Percentiles rank a stretch among this genome's conserved stretches.
Conservation (phyloP, 2,797 vertebrate genomes). For the Mus caroli region DNA sequence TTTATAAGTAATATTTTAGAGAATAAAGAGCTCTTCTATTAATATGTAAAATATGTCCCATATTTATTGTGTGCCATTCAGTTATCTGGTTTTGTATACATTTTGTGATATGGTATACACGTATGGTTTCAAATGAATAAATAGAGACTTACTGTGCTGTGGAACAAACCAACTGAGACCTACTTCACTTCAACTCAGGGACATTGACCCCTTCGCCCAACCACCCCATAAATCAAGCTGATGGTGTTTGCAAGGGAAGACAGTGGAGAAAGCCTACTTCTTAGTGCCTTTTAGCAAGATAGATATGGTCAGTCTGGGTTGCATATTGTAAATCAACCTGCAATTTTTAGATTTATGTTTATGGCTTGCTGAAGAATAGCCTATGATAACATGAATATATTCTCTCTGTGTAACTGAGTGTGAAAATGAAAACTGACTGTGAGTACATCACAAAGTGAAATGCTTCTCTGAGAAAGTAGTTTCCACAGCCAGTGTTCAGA, state of each 20-base stretch:
- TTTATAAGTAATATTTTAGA: conserved; percentile 50
- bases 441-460: conserved; percentile 30
- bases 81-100: neutral
- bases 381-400: neutral
- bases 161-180: conserved; percentile 2
- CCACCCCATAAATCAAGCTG: neutral
- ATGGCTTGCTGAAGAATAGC: conserved; percentile 21
- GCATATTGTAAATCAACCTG: conserved; percentile 44
- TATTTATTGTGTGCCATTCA: neutral
- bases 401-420: conserved; percentile 29
- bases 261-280: neutral
- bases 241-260: conserved; percentile 43
- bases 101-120: neutral
- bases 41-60: neutral
- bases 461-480: conserved; percentile 19
- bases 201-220: neutral
- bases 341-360: conserved; percentile 49
- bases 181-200: conserved; percentile 3
- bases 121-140: conserved; percentile 14
- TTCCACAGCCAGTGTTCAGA: neutral
- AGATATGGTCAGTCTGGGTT: neutral
- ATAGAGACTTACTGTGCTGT: neutral
- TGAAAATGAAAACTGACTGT: neutral
- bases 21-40: neutral
- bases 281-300: conserved; percentile 33